Percentiles rank a stretch among this genome's conserved stretches.
phyloP scores from a whole-genome alignment of 2,113 vertebrate genomes.

The Hyperopisus bebe region DNA sequence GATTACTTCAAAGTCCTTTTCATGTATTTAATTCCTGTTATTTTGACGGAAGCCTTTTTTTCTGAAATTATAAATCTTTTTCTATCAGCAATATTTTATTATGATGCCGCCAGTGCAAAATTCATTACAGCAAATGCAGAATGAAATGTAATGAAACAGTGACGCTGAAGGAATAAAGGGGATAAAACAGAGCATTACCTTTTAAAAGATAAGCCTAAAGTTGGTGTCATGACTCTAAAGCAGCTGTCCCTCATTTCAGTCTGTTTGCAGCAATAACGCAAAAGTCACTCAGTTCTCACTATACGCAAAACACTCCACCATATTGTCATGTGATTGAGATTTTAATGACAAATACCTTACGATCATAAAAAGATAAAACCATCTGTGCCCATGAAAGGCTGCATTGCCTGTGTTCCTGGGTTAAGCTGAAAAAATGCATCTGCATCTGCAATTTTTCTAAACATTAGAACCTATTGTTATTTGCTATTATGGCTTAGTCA shows the following conservation, averaged over 20 bases:
- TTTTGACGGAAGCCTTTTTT: not conserved
- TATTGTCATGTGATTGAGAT: not conserved
- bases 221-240: not conserved
- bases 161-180: not conserved
- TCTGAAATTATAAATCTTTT: not conserved
- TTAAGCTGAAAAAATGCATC: not conserved
- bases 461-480: not conserved
- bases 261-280: not conserved
- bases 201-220: not conserved
- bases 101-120: not conserved
- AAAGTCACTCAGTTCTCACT: not conserved
- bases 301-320: not conserved
- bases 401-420: not conserved
- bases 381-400: not conserved
- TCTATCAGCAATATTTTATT: not conserved
- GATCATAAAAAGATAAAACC: not conserved
- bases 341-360: not conserved
- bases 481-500: not conserved
- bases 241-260: not conserved
- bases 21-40: not conserved
- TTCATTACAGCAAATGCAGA: not conserved
- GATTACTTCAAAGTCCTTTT: constrained; percentile 5
- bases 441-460: not conserved
- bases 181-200: not conserved
- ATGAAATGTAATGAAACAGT: not conserved